Base-by-base conservation (phyloP, 1,140 invertebrate species). In the Drosophila arawakana region DNA sequence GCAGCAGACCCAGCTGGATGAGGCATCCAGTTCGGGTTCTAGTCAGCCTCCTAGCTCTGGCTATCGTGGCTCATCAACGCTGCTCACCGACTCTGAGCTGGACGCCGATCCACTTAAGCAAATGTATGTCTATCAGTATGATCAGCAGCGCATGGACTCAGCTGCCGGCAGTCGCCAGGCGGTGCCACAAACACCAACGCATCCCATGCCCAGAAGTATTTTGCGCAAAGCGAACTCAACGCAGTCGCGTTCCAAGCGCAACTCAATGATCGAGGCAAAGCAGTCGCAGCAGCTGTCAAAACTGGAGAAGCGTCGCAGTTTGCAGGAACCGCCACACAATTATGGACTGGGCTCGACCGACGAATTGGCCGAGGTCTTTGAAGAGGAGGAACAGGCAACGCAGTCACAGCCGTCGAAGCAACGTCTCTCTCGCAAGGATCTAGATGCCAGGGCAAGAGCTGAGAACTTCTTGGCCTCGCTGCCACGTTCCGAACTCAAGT, bases 11-110 rank as follows among this genome's bases (percentile, higher is more conserved):
- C 91, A 18, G 60, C 90, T 43, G 91, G 84, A 78, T 15, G 90
- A 84, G 43, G 90, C 73, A 0, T 96, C 95, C 3, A 94, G 94
- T 78, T 96, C 95, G 47, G 96, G 96, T 68, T 96, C 95, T 34
- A 95, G 95, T 37, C 96, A 96, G 44, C 95, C 95, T 73, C 96
- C 96, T 2, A 97, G 96, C 44, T 97, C 96, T 0, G 97, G 96
- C 13, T 97, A 97, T 81, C 93, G 97, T 77, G 97, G 96, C 46
- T 97, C 96, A 0, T 97, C 96, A 0, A 97, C 96, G 3, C 95
- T 97, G 89, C 93, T 97, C 5, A 95, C 95, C 3, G 96, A 97
- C 82, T 96, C 96, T 93, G 76, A 96, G 95, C 91, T 94, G 94
- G 85, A 94, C 93, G 81, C 80, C 7, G 91, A 92, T 75, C 89